These are phyloP conservation scores for Alexandromys oeconomus DNA, from an alignment of 2,797 vertebrate species.

Conservation along the genomic window DNA sequence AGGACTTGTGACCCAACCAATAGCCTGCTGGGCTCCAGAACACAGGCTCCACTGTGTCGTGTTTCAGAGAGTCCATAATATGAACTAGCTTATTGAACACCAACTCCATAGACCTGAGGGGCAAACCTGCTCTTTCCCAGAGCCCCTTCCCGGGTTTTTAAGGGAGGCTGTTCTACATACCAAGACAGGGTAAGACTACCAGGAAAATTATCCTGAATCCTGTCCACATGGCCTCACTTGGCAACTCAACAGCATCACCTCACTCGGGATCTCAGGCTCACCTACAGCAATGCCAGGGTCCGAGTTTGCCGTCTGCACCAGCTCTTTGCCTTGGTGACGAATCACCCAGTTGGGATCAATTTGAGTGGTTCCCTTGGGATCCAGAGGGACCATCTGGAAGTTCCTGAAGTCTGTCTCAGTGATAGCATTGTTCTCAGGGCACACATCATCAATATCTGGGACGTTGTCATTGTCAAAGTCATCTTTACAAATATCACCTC, in stretches of 20 bases:
- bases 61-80: neutral
- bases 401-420: constrained; percentile 98
- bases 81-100: fast-evolving
- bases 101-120: neutral
- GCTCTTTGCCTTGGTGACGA: constrained; percentile 97
- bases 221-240: neutral
- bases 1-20: fast-evolving
- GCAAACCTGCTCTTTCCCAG: fast-evolving
- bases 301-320: constrained; percentile 98
- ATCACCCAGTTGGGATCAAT: constrained; percentile 99
- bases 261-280: constrained; percentile 85
- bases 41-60: fast-evolving
- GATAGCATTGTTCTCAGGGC: constrained; percentile 97
- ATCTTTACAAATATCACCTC: constrained; percentile 97
- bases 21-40: fast-evolving
- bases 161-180: neutral
- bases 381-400: constrained; percentile 99
- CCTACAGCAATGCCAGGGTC: constrained; percentile 99
- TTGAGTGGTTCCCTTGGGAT: constrained; percentile 98
- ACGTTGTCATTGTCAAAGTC: constrained; percentile 98
- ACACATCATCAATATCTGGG: constrained; percentile 96
- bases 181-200: fast-evolving
- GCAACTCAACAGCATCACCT: fast-evolving
- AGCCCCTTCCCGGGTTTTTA: fast-evolving
- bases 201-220: neutral